phyloP scores from a whole-genome alignment of 2,797 vertebrate species.

The Sciurus carolinensis region DNA sequence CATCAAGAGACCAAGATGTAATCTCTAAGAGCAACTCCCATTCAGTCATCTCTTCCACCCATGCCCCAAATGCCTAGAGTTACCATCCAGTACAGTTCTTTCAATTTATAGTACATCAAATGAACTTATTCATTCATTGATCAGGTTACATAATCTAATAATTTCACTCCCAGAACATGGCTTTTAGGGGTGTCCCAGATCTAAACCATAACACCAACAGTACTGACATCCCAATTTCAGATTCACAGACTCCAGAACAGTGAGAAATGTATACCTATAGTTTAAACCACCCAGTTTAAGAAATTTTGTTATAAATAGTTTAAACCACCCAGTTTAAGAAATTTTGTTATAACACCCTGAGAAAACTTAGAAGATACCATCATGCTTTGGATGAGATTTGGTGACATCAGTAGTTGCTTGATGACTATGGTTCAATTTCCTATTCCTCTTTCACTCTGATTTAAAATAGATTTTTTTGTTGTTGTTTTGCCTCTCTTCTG shows the following conservation, averaged over 20 bases:
- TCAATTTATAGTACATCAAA: no score
- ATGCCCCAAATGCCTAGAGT: no score
- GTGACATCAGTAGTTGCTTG: background rate
- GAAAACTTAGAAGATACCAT: background rate
- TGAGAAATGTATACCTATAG: background rate
- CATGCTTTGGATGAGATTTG: background rate
- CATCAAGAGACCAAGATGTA: no score
- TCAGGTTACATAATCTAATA: no score
- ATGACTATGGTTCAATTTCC: background rate
- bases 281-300: background rate
- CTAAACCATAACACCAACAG: no score
- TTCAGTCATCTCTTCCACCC: no score
- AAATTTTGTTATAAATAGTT: background rate
- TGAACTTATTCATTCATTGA: no score
- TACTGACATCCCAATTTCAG: background rate
- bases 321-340: background rate
- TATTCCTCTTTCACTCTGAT: background rate
- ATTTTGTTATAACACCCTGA: background rate
- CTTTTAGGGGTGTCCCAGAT: no score
- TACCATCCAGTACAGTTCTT: no score
- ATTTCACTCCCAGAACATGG: no score
- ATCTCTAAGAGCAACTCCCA: no score
- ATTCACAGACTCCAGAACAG: background rate
- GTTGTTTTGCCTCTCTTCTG: background rate
- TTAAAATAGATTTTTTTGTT: background rate